phyloP scores from a whole-genome alignment of 1,140 invertebrate species.

The Drosophila guanche region DNA sequence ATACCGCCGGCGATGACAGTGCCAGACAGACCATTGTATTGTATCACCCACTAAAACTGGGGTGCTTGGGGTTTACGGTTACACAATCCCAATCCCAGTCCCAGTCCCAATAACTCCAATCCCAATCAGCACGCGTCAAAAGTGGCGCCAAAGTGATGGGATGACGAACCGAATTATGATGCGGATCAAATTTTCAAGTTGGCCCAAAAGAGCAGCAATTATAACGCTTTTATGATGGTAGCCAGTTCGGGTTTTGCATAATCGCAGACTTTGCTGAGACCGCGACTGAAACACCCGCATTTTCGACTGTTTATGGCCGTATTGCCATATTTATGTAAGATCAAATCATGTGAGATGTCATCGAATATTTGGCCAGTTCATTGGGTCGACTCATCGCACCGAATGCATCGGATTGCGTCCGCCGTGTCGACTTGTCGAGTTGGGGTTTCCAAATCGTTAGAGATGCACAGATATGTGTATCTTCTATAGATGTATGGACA shows the following conservation, averaged over 20 bases:
- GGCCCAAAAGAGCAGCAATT: constrained; percentile 31
- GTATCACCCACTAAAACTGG: constrained; percentile 56
- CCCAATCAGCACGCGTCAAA: constrained; percentile 63
- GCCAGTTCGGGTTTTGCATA: constrained; percentile 58
- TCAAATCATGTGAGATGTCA: constrained; percentile 53
- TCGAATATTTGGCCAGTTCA: constrained; percentile 40
- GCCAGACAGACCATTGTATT: constrained; percentile 23
- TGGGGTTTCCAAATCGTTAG: constrained; percentile 55
- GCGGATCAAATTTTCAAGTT: constrained; percentile 34
- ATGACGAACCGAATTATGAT: constrained; percentile 51
- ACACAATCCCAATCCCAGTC: constrained; percentile 21
- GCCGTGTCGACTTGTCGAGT: background rate
- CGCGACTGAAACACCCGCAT: constrained; percentile 64
- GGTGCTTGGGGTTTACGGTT: constrained; percentile 22
- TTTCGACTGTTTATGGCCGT: constrained; percentile 53
- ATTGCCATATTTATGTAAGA: constrained; percentile 59
- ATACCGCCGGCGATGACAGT: constrained; percentile 43
- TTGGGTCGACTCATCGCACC: constrained; percentile 31
- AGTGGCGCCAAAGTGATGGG: constrained; percentile 72
- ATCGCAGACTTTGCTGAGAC: constrained; percentile 25
- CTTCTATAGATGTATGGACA: constrained; percentile 36
- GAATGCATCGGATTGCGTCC: constrained; percentile 45
- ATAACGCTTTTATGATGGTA: constrained; percentile 31
- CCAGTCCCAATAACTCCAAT: constrained; percentile 17
- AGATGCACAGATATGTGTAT: constrained; percentile 32